A percentile compares a stretch with the other conserved stretches of the same genome.
Conservation (phyloP, 2,888 invertebrate genomes). For the Drosophila anomelani region DNA sequence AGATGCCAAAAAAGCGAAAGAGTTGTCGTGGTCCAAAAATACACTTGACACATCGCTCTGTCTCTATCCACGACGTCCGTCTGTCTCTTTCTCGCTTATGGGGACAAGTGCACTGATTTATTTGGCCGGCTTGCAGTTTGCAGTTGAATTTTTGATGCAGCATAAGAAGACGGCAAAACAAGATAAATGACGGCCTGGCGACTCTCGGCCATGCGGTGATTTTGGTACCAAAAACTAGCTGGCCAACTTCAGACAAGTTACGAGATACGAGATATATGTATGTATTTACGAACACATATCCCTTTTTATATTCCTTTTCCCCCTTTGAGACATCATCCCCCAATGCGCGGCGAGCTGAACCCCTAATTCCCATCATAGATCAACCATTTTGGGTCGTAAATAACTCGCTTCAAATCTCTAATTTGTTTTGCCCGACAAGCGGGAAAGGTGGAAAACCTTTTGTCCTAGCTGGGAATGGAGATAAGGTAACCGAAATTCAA, state of each 20-base stretch:
- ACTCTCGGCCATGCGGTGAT: constrained; percentile 69
- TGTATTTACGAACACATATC: not conserved
- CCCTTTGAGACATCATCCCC: constrained; percentile 29
- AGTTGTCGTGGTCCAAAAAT: constrained; percentile 68
- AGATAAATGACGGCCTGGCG: constrained; percentile 80
- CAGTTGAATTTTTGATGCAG: constrained; percentile 71
- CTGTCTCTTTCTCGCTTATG: constrained; percentile 47
- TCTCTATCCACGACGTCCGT: constrained; percentile 39
- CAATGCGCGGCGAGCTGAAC: constrained; percentile 45
- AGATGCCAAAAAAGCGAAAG: constrained; percentile 41
- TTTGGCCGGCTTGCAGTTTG: constrained; percentile 83
- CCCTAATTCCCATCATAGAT: constrained; percentile 80
- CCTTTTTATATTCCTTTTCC: constrained; percentile 2
- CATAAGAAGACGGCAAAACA: constrained; percentile 64
- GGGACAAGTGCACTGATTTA: constrained; percentile 83
- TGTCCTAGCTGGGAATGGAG: constrained; percentile 51
- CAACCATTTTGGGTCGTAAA: constrained; percentile 81
- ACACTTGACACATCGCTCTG: constrained; percentile 68
- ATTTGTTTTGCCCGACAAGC: constrained; percentile 77
- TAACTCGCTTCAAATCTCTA: constrained; percentile 81
- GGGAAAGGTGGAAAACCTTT: constrained; percentile 74
- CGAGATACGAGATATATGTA: constrained; percentile 2
- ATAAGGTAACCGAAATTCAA: constrained; percentile 24
- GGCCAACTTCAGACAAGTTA: constrained; percentile 24
- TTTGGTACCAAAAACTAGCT: constrained; percentile 43